Evolutionary conservation across 2,113 vertebrate genomes (phyloP), one percentile per base, ranked within the genome.

Genomic region (Hystrix brachyura): DNA sequence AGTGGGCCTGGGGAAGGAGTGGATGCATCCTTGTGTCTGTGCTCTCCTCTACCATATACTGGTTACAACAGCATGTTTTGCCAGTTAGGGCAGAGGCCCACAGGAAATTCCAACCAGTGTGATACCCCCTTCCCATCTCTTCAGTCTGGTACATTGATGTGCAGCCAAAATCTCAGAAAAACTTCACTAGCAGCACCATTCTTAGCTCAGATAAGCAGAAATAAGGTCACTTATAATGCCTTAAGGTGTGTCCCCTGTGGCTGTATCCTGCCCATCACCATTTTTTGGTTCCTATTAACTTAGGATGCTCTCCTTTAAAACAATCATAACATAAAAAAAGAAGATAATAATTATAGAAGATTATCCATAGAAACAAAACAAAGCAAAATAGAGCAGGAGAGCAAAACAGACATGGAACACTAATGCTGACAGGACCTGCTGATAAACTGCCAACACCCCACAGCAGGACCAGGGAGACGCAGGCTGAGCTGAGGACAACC

Each of bases 241-340:
- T 97, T 38, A 71, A 87, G 92, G 88, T 96, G 65, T 93, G n/a
- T 71, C 60, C 80, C 92, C 72, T 76, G 89, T 82, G 90, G 94
- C 95, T 94, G 79, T 7, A 23, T 90, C 80, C 76, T 53, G n/a
- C 14, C 59, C 82, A 74, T 87, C 76, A 95, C 21, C 29, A 85
- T 64, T 96, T 97, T 97, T 98, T 97, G 96, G 97, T 98, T 98
- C 95, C 90, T 97, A 96, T 94, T 96, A 96, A 97, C 78, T 93
- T 82, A 96, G 72, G 43, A 91, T 91, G 69, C 78, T 96, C 85
- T 96, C 90, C 93, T 92, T 95, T 96, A 96, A 96, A 98, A 96
- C 64, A 97, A 87, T 57, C 53, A 43, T 62, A 90, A 93, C 21
- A 74, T n/a, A 55, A 19, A 51, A 51, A 17, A 9, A 3, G 91